phyloP scores from a whole-genome alignment of 2,888 invertebrate genomes.

The Sycophila texana region DNA sequence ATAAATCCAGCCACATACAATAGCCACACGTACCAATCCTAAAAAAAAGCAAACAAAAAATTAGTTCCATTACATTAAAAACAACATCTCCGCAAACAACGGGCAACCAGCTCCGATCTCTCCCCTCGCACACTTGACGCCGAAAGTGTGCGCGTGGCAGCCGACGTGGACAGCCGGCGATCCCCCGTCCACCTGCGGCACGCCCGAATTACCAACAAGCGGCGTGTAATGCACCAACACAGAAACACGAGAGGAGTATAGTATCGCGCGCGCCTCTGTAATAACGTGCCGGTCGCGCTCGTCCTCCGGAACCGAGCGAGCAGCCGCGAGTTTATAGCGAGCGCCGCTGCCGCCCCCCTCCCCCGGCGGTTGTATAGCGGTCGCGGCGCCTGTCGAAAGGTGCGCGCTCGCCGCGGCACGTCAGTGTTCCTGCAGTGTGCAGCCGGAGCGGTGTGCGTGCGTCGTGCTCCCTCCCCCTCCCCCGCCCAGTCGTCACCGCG shows the following conservation, averaged over 20 bases:
- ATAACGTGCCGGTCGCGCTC: constrained; percentile 55
- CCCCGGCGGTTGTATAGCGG: too few relatives aligned
- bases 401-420: too few relatives aligned
- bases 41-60: neutral
- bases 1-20: neutral
- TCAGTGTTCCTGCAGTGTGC: too few relatives aligned
- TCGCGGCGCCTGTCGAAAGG: too few relatives aligned
- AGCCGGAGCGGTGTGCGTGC: too few relatives aligned
- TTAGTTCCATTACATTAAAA: neutral
- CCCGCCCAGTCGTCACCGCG: too few relatives aligned
- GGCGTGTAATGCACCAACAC: neutral
- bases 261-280: constrained; percentile 54
- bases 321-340: constrained; percentile 1
- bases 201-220: neutral
- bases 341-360: constrained; percentile 16
- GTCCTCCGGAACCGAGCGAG: constrained; percentile 41
- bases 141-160: neutral
- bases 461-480: too few relatives aligned
- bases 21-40: neutral
- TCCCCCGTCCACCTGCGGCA: neutral
- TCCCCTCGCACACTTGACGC: too few relatives aligned
- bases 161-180: too few relatives aligned
- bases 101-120: neutral
- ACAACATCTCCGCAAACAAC: neutral
- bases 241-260: too few relatives aligned